Percentiles rank a stretch among this genome's conserved stretches.
phyloP scores from a whole-genome alignment of 2,888 invertebrate species.

The Eulithis prunata region DNA sequence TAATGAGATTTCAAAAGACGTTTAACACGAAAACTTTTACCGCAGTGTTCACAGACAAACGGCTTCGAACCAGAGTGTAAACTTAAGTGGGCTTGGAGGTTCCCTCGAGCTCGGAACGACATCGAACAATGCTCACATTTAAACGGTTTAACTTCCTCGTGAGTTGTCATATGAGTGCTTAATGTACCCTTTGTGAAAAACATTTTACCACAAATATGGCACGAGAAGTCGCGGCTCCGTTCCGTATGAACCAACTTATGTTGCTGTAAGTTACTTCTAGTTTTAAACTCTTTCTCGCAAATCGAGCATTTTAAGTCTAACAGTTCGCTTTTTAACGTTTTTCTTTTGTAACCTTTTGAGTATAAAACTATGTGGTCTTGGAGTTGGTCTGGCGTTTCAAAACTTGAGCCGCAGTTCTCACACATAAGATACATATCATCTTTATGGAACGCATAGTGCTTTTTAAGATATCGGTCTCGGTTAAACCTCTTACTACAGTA shows the following conservation, averaged over 20 bases:
- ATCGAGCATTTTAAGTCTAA: constrained; percentile 68
- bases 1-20: constrained; percentile 78
- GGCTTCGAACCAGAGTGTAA: constrained; percentile 73
- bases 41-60: constrained; percentile 78
- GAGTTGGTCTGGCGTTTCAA: constrained; percentile 62
- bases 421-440: constrained; percentile 49
- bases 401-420: constrained; percentile 64
- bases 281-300: constrained; percentile 73
- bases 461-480: constrained; percentile 56
- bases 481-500: constrained; percentile 66
- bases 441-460: constrained; percentile 50
- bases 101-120: constrained; percentile 73
- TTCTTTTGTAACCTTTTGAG: constrained; percentile 54
- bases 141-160: constrained; percentile 71
- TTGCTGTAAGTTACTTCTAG: constrained; percentile 67
- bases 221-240: constrained; percentile 71
- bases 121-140: constrained; percentile 76
- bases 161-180: constrained; percentile 71
- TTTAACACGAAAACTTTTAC: constrained; percentile 75
- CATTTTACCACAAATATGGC: constrained; percentile 79
- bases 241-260: constrained; percentile 76
- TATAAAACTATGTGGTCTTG: constrained; percentile 68
- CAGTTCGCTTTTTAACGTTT: constrained; percentile 49
- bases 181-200: constrained; percentile 77
- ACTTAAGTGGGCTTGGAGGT: constrained; percentile 71